Percentiles rank a stretch among this genome's conserved stretches.
Conservation (phyloP, 2,113 vertebrate species). For the Myotis brandtii region DNA sequence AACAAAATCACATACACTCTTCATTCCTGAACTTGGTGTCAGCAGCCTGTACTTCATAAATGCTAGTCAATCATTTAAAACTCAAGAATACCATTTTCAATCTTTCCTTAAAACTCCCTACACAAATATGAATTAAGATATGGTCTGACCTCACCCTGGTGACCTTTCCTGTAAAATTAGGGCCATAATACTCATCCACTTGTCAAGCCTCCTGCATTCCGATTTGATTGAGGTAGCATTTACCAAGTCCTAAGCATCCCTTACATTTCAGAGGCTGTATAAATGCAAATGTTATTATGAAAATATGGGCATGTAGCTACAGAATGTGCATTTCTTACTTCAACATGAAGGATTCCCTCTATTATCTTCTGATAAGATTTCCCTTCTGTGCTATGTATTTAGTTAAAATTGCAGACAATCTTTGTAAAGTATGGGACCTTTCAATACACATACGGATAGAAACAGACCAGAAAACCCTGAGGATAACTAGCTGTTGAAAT, state of each 20-base stretch:
- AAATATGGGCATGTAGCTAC: background rate
- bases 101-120: background rate
- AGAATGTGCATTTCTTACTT: background rate
- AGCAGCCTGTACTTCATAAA: background rate
- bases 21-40: background rate
- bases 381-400: background rate
- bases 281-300: background rate
- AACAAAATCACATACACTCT: background rate
- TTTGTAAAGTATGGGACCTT: background rate
- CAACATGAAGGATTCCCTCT: background rate
- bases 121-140: background rate
- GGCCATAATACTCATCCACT: background rate
- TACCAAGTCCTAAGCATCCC: background rate
- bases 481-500: background rate
- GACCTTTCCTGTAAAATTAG: background rate
- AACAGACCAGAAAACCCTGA: background rate
- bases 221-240: background rate
- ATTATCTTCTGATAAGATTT: slow-evolving; percentile 19
- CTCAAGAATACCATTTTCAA: background rate
- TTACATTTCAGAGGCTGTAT: background rate
- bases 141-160: background rate
- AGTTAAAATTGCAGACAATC: background rate
- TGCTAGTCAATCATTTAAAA: background rate
- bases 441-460: background rate
- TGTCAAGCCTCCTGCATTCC: background rate